These are phyloP conservation scores for Choristoneura rosaceana DNA, from an alignment of 2,888 invertebrate species.

Conservation along the genomic window DNA sequence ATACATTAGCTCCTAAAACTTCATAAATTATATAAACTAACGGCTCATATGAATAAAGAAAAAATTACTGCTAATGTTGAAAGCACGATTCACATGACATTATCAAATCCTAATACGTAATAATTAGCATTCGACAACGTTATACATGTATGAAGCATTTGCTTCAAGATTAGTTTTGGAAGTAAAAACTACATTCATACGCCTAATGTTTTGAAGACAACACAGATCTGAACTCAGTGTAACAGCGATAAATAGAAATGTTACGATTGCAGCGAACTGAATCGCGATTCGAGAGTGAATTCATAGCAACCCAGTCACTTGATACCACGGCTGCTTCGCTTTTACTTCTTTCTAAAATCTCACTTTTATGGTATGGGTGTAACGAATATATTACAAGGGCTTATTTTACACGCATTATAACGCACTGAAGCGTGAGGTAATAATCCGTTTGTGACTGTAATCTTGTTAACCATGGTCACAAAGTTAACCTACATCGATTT, in stretches of 20 bases:
- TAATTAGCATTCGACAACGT: too few relatives aligned
- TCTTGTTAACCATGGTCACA: slow-evolving; percentile 26
- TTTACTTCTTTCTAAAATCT: slow-evolving; percentile 7
- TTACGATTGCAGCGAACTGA: not conserved
- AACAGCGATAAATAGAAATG: not conserved
- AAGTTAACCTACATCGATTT: slow-evolving; percentile 30
- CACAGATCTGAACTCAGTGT: not conserved
- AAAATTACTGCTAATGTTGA: too few relatives aligned
- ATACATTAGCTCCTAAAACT: too few relatives aligned
- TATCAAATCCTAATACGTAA: too few relatives aligned
- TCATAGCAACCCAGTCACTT: not conserved
- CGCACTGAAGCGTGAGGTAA: slow-evolving; percentile 11
- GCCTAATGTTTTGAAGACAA: not conserved
- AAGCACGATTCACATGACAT: too few relatives aligned
- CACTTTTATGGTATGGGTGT: not conserved
- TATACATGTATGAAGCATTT: too few relatives aligned
- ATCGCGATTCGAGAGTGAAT: slow-evolving; percentile 1
- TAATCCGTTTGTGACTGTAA: slow-evolving; percentile 32
- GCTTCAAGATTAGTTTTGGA: too few relatives aligned
- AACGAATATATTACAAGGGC: slow-evolving; percentile 10
- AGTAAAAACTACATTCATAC: too few relatives aligned
- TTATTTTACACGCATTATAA: slow-evolving; percentile 29
- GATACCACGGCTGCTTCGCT: not conserved
- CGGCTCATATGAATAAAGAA: too few relatives aligned
- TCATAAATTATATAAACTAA: too few relatives aligned